These are phyloP conservation scores for Panagrolaimus sp. DNA, from an alignment of 1,140 invertebrate genomes.

Conservation along the genomic window DNA sequence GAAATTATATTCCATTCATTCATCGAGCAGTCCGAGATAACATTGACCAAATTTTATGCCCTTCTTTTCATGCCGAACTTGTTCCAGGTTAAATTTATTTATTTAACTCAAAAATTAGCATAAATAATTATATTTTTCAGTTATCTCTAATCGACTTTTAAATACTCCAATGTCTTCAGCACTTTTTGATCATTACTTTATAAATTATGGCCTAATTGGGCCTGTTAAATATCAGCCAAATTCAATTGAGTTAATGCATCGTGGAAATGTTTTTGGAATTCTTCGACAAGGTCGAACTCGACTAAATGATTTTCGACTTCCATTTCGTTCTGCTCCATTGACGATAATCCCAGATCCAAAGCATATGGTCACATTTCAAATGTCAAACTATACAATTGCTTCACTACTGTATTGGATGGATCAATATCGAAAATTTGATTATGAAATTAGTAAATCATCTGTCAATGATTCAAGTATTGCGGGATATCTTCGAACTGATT, in stretches of 20 bases:
- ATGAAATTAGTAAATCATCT: constrained; percentile 53
- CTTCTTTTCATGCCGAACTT: constrained; percentile 52
- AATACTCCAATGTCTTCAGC: constrained; percentile 56
- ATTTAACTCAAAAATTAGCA: too few relatives aligned
- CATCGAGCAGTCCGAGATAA: constrained; percentile 46
- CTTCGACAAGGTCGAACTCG: constrained; percentile 56
- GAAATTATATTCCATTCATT: constrained; percentile 53
- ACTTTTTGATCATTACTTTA: constrained; percentile 57
- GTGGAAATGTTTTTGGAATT: constrained; percentile 58
- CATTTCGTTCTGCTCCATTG: constrained; percentile 49
- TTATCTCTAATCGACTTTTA: constrained; percentile 53
- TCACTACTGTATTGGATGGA: constrained; percentile 59
- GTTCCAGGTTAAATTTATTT: too few relatives aligned
- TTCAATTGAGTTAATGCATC: constrained; percentile 47
- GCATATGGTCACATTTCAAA: constrained; percentile 56
- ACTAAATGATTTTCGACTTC: constrained; percentile 56
- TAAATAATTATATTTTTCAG: too few relatives aligned
- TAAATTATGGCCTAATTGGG: constrained; percentile 58
- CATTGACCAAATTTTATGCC: constrained; percentile 54
- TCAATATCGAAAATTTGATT: constrained; percentile 55
- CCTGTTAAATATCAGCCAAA: constrained; percentile 29
- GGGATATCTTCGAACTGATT: constrained; percentile 56
- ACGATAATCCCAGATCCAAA: constrained; percentile 24
- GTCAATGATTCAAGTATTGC: constrained; percentile 53
- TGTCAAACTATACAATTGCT: constrained; percentile 55